Evolutionary conservation across 2,888 invertebrate genomes (phyloP), one percentile per base, ranked within the genome.

Genomic region (Scaptodrosophila latifasciaeformis): DNA sequence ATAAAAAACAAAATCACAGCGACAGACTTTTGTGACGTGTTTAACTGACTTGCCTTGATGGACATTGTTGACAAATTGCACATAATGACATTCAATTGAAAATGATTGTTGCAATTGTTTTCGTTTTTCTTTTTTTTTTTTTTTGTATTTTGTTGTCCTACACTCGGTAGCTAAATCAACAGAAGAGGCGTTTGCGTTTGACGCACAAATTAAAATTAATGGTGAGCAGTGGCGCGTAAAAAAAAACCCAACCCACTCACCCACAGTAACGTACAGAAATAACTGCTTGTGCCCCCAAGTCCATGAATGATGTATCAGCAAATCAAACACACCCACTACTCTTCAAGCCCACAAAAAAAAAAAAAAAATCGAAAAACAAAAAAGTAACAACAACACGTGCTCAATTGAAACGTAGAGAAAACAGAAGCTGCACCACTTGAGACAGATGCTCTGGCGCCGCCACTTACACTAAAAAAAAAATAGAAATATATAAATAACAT

Each of bases 1-100:
- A n/a, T n/a, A n/a, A n/a, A n/a, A n/a, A n/a, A 24, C 24, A 13
- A 37, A 37, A 37, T 37, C 37, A 37, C 15, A 37, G 37, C 10
- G 37, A 9, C 15, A 37, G 24, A 7, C 24, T 24, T 3, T 56
- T 63, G 59, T 40, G 40, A 37, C 37, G 7, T n/a, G 31, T 31
- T 31, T 40, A 17, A 21, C 39, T 18, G 35, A 35, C 19, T 68
- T 65, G 56, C 49, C 50, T 49, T 54, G 62, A 66, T 71, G 60
- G 63, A 68, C 81, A 74, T 65, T 75, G 84, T 77, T 83, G 84
- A 83, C 84, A 83, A 83, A 83, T 83, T 83, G 84, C 83, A 78
- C 80, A 77, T 83, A 83, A 83, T 84, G 84, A 84, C 74, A 81
- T 74, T 68, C 74, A 83, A 83, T 83, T 83, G 83, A 82, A 84